phyloP scores from a whole-genome alignment of 1,140 invertebrate species.

The Theocolax elegans region DNA sequence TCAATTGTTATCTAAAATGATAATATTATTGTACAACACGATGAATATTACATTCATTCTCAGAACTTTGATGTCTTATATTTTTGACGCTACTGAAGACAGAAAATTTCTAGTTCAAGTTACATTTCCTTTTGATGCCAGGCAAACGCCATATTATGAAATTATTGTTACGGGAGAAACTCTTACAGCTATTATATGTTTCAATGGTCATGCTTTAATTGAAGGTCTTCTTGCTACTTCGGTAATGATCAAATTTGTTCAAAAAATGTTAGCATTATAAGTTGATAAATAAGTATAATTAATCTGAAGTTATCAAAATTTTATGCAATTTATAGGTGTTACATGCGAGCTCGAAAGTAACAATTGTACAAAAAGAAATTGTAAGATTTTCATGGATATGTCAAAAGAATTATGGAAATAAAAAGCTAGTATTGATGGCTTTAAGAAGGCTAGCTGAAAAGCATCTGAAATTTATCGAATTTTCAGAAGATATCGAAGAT shows the following conservation, averaged over 20 bases:
- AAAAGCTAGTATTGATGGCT: neutral
- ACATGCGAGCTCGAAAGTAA: constrained; percentile 22
- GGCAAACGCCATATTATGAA: constrained; percentile 24
- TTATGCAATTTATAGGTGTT: constrained; percentile 13
- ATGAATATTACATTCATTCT: constrained; percentile 33
- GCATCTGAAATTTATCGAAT: constrained; percentile 20
- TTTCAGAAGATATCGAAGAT: constrained; percentile 26
- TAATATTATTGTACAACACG: constrained; percentile 16
- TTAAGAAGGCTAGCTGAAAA: neutral
- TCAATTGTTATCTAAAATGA: constrained; percentile 16
- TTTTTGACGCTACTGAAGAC: constrained; percentile 19
- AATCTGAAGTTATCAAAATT: too few relatives aligned
- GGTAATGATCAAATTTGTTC: constrained; percentile 26
- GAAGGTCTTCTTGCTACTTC: constrained; percentile 24
- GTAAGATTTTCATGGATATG: neutral
- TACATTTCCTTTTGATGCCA: constrained; percentile 17
- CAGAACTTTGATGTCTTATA: constrained; percentile 9
- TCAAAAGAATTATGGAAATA: neutral
- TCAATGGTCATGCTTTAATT: constrained; percentile 24
- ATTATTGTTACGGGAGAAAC: constrained; percentile 9
- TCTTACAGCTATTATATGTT: constrained; percentile 8
- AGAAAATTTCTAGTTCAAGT: constrained; percentile 30
- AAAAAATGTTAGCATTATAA: too few relatives aligned
- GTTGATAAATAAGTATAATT: too few relatives aligned
- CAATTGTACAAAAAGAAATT: constrained; percentile 8